A percentile compares a stretch with the other conserved stretches of the same genome.
These are phyloP conservation scores for Eupithecia subfuscata DNA, from an alignment of 2,888 invertebrate species.

Conservation along the genomic window DNA sequence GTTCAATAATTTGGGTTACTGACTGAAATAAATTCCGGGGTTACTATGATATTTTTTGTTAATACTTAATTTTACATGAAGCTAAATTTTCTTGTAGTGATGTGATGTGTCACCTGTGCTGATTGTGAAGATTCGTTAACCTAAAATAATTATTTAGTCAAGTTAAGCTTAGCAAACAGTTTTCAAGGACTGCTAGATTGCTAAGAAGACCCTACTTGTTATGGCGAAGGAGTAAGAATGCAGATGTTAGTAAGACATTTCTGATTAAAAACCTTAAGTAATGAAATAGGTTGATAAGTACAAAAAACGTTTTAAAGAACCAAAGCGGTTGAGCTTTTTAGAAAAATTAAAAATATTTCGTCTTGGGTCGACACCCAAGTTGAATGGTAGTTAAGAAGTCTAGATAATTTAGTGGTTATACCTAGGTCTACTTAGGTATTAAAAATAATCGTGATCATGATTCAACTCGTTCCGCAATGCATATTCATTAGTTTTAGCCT, in stretches of 20 bases:
- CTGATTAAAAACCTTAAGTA: background rate
- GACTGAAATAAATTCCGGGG: conserved; percentile 2
- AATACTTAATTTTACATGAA: background rate
- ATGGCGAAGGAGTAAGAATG: background rate
- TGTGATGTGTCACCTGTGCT: background rate
- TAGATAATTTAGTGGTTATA: background rate
- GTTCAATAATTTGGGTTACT: conserved; percentile 18
- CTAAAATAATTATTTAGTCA: background rate
- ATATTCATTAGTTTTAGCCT: conserved; percentile 18
- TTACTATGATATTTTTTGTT: background rate
- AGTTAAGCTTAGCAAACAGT: background rate
- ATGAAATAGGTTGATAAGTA: background rate
- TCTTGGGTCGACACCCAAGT: too few relatives aligned
- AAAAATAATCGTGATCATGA: conserved; percentile 19
- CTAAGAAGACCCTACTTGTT: background rate
- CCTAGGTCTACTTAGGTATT: background rate
- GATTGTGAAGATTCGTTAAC: background rate
- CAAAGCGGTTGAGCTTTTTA: background rate
- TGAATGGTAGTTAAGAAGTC: background rate
- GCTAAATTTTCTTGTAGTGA: background rate
- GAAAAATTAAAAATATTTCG: too few relatives aligned
- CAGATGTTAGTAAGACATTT: background rate
- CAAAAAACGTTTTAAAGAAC: background rate
- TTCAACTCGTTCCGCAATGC: conserved; percentile 9
- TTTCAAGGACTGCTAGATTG: background rate